A percentile compares a stretch with the other conserved stretches of the same genome.
Evolutionary conservation across 1,140 invertebrate genomes (phyloP).

Genomic region (Gonatopus flavifemur): DNA sequence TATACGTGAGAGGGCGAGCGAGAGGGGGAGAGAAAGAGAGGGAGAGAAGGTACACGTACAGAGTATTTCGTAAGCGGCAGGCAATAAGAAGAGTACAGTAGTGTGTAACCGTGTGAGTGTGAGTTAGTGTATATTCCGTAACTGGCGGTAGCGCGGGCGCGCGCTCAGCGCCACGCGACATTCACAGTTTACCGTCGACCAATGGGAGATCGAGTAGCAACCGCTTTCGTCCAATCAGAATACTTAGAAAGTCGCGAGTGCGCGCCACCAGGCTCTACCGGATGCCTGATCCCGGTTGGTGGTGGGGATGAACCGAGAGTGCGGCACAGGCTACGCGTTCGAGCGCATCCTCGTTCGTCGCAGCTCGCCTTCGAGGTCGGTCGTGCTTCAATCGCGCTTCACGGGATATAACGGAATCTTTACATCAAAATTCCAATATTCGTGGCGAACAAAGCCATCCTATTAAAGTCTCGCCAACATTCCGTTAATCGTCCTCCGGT

Average conservation of each 20-base stretch:
- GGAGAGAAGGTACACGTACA: background rate
- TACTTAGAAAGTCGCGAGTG: constrained; percentile 24
- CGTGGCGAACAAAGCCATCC: no score
- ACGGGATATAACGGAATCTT: no score
- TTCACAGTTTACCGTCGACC: constrained; percentile 16
- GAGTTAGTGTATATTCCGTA: background rate
- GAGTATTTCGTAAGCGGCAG: no score
- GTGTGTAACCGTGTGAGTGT: no score
- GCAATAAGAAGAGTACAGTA: no score
- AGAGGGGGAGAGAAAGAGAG: background rate
- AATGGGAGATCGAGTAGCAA: constrained; percentile 31
- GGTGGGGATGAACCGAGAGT: constrained; percentile 42
- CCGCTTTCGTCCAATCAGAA: constrained; percentile 27
- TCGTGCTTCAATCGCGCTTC: constrained; percentile 35
- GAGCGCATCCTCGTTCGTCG: constrained; percentile 50
- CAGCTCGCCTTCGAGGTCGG: constrained; percentile 41
- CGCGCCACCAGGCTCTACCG: constrained; percentile 30
- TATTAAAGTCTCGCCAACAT: no score
- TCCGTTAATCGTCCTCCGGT: no score
- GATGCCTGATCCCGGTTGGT: constrained; percentile 27
- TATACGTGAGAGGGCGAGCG: constrained; percentile 21
- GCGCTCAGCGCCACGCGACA: constrained; percentile 16
- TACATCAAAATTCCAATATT: no score
- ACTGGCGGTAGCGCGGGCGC: background rate
- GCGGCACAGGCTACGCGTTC: constrained; percentile 42